Conservation (phyloP, 2,113 vertebrate species). For the Nyctereutes procyonoides region DNA sequence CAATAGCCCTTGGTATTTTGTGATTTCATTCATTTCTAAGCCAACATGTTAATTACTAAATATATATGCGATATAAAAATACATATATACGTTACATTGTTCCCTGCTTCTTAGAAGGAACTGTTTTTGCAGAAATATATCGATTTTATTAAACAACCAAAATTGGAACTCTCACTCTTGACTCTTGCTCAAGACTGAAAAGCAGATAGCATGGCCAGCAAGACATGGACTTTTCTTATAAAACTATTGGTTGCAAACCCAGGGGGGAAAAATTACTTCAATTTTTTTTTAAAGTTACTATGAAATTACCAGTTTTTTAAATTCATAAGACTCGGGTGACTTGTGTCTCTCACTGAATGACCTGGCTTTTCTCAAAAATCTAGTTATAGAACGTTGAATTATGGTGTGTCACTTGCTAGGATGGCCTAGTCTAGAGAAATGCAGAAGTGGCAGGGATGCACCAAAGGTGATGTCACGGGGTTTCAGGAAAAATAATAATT, state of each 20-base stretch:
- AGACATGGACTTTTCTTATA: neutral
- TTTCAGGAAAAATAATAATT: neutral
- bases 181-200: neutral
- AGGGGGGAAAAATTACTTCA: neutral
- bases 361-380: neutral
- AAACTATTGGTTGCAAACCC: neutral
- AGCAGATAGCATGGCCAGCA: fast-evolving
- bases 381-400: neutral
- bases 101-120: neutral
- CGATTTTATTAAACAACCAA: neutral
- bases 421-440: neutral
- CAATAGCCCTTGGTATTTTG: fast-evolving
- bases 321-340: neutral
- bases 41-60: neutral
- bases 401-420: neutral
- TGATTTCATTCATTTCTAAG: neutral
- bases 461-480: neutral
- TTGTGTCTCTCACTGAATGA: neutral
- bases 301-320: neutral
- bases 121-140: neutral
- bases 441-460: neutral
- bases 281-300: neutral
- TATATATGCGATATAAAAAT: neutral
- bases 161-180: neutral
- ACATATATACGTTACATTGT: neutral